These are phyloP conservation scores for Drosophila bocki DNA, from an alignment of 1,140 invertebrate species.

Conservation along the genomic window DNA sequence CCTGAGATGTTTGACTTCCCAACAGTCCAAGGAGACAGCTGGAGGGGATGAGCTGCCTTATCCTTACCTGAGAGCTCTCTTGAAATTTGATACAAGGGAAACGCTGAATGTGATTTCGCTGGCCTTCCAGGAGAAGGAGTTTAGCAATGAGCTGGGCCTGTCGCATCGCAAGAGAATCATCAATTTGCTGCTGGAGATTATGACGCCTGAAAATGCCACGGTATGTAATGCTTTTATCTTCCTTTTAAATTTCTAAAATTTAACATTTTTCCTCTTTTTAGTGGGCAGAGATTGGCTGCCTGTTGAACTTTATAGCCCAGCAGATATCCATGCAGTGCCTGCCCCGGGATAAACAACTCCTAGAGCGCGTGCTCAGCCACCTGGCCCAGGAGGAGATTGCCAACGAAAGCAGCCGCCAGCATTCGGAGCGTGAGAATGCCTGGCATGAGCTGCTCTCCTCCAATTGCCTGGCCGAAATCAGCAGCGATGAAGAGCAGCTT, in stretches of 20 bases:
- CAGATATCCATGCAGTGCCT: constrained; percentile 85
- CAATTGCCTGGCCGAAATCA: constrained; percentile 88
- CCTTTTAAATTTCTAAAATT: background rate
- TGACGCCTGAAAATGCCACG: constrained; percentile 90
- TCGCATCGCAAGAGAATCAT: constrained; percentile 92
- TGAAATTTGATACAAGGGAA: constrained; percentile 94
- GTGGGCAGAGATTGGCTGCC: constrained; percentile 86
- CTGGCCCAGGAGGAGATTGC: constrained; percentile 84
- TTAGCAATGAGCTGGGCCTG: constrained; percentile 89
- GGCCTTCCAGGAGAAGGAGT: constrained; percentile 95
- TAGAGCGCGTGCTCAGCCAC: constrained; percentile 85
- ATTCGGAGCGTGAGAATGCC: constrained; percentile 92
- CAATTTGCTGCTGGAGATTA: constrained; percentile 92
- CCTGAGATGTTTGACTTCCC: constrained; percentile 87
- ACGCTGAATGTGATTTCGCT: constrained; percentile 95
- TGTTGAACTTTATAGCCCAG: constrained; percentile 86
- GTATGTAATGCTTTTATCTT: constrained; percentile 83
- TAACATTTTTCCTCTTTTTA: constrained; percentile 39
- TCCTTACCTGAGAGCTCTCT: constrained; percentile 92
- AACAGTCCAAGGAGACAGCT: constrained; percentile 89
- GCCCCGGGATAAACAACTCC: constrained; percentile 81
- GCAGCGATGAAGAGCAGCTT: constrained; percentile 81
- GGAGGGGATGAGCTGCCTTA: constrained; percentile 89
- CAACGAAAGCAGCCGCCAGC: constrained; percentile 85
- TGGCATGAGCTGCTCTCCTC: constrained; percentile 91